Conservation (phyloP, 1,140 invertebrate genomes). For the Protaetia brevitarsis region DNA sequence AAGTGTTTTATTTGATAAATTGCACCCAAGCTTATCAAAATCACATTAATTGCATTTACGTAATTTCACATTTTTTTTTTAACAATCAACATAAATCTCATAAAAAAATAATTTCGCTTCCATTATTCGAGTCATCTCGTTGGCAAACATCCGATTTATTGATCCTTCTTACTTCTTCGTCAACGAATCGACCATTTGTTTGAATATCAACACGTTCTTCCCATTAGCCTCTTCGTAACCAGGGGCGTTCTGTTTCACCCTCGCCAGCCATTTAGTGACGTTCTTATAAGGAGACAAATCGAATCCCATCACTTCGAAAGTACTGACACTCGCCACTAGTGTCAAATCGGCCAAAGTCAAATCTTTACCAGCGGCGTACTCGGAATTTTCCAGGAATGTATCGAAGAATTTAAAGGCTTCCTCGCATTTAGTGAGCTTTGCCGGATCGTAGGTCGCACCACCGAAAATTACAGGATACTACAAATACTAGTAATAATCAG, state of each 20-base stretch:
- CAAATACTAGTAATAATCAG: slow-evolving; percentile 30
- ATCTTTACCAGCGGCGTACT: slow-evolving; percentile 63
- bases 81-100: too few species aligned
- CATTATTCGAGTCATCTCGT: neutral
- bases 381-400: slow-evolving; percentile 61
- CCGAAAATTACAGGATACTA: slow-evolving; percentile 70
- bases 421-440: slow-evolving; percentile 62
- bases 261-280: slow-evolving; percentile 66
- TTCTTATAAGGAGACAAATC: slow-evolving; percentile 67
- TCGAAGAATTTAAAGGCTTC: slow-evolving; percentile 65
- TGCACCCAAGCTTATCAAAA: too few species aligned
- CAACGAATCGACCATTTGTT: slow-evolving; percentile 42
- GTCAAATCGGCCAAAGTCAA: slow-evolving; percentile 72
- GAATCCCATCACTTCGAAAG: slow-evolving; percentile 63
- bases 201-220: slow-evolving; percentile 49
- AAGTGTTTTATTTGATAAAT: too few species aligned
- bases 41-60: too few species aligned
- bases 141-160: neutral
- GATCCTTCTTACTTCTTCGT: slow-evolving; percentile 37
- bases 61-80: too few species aligned
- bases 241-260: slow-evolving; percentile 63
- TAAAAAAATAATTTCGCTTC: neutral
- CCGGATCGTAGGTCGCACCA: slow-evolving; percentile 61
- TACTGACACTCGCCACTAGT: slow-evolving; percentile 60
- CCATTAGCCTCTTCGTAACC: slow-evolving; percentile 72